phyloP scores from a whole-genome alignment of 2,797 vertebrate species.

The Anguilla pacifica region DNA sequence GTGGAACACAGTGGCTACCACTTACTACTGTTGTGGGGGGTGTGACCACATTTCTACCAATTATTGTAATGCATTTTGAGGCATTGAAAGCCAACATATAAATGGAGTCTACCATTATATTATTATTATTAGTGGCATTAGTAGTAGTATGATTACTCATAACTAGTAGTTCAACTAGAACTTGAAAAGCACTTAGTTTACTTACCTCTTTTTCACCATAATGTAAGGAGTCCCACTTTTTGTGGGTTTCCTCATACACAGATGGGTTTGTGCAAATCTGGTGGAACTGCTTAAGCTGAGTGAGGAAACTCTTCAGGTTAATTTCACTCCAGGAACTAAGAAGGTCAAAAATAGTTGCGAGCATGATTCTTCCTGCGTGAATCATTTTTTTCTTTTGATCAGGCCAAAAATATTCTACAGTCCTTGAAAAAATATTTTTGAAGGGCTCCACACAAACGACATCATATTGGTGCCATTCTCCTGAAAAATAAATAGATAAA shows the following conservation, averaged over 20 bases:
- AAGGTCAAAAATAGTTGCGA: slow-evolving; percentile 79
- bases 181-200: slow-evolving; percentile 19
- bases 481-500: slow-evolving; percentile 34
- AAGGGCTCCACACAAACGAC: slow-evolving; percentile 75
- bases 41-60: too few relatives aligned
- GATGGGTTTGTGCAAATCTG: slow-evolving; percentile 51
- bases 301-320: slow-evolving; percentile 75
- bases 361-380: slow-evolving; percentile 75
- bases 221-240: slow-evolving; percentile 53
- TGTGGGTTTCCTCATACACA: slow-evolving; percentile 50
- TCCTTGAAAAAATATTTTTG: accelerated
- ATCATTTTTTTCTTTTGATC: slow-evolving; percentile 50
- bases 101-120: neutral
- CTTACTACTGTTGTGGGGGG: too few relatives aligned
- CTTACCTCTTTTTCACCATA: slow-evolving; percentile 72
- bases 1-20: too few relatives aligned
- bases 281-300: slow-evolving; percentile 79
- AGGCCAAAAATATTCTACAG: accelerated
- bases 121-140: neutral
- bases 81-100: too few relatives aligned
- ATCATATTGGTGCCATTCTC: slow-evolving; percentile 95
- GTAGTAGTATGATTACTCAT: neutral
- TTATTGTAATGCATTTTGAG: too few relatives aligned
- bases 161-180: neutral
- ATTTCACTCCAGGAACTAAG: slow-evolving; percentile 69